Percentiles rank a stretch among this genome's conserved stretches.
phyloP scores from a whole-genome alignment of 2,113 vertebrate genomes.

The Sterna hirundo region DNA sequence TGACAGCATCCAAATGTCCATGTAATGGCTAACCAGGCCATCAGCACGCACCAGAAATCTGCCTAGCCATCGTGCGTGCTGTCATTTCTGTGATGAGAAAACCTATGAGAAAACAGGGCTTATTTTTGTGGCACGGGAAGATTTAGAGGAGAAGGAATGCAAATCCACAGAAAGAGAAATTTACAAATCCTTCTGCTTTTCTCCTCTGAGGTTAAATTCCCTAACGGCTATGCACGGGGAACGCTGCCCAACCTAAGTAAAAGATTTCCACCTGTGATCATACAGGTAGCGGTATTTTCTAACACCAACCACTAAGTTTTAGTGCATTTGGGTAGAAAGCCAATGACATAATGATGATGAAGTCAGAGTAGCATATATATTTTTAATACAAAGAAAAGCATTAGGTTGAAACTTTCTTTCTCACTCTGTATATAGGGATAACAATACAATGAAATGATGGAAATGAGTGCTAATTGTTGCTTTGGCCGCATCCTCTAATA shows the following conservation, averaged over 20 bases:
- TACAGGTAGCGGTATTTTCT: background rate
- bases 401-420: background rate
- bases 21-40: background rate
- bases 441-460: background rate
- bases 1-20: background rate
- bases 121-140: background rate
- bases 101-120: background rate
- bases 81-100: background rate
- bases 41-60: background rate
- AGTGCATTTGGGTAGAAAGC: background rate
- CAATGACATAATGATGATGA: background rate
- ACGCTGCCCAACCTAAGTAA: background rate
- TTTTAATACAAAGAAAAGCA: background rate
- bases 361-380: background rate
- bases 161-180: background rate
- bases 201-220: background rate
- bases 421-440: background rate
- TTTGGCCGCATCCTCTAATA: background rate
- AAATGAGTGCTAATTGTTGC: background rate
- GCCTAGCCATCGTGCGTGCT: background rate
- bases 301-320: background rate
- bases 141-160: background rate
- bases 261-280: background rate
- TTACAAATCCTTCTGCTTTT: background rate
- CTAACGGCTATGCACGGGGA: rapidly evolving